phyloP scores from a whole-genome alignment of 1,140 invertebrate genomes.

The Hylaeus anthracinus region DNA sequence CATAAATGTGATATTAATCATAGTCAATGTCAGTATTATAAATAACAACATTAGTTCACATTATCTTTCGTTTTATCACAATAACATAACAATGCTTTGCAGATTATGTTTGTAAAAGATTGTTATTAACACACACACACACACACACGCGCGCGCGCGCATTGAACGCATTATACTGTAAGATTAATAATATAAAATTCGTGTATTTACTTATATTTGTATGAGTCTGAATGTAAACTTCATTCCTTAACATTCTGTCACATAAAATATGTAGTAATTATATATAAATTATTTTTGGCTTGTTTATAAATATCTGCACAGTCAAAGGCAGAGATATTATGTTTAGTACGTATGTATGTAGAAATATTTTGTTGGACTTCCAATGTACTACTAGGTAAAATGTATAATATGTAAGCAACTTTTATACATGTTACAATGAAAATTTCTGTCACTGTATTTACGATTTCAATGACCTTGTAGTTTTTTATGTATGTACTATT shows the following conservation, averaged over 20 bases:
- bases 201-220: slow-evolving; percentile 36
- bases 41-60: slow-evolving; percentile 31
- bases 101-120: slow-evolving; percentile 27
- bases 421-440: slow-evolving; percentile 19
- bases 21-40: slow-evolving; percentile 49
- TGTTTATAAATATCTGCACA: slow-evolving; percentile 30
- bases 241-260: slow-evolving; percentile 18
- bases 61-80: slow-evolving; percentile 38
- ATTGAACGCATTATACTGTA: slow-evolving; percentile 35
- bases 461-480: slow-evolving; percentile 8
- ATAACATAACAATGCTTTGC: slow-evolving; percentile 34
- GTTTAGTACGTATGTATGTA: slow-evolving; percentile 25
- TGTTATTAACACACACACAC: slow-evolving; percentile 35
- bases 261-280: neutral
- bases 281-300: slow-evolving; percentile 13
- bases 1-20: slow-evolving; percentile 54
- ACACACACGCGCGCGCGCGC: no score
- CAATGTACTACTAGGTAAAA: slow-evolving; percentile 6
- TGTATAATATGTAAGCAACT: slow-evolving; percentile 3
- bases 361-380: neutral
- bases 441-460: slow-evolving; percentile 17
- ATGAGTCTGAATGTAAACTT: slow-evolving; percentile 7
- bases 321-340: slow-evolving; percentile 31
- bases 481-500: slow-evolving; percentile 1
- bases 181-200: slow-evolving; percentile 47